A percentile compares a stretch with the other conserved stretches of the same genome.
phyloP scores from a whole-genome alignment of 2,888 invertebrate genomes.

The Agrotis exclamationis region DNA sequence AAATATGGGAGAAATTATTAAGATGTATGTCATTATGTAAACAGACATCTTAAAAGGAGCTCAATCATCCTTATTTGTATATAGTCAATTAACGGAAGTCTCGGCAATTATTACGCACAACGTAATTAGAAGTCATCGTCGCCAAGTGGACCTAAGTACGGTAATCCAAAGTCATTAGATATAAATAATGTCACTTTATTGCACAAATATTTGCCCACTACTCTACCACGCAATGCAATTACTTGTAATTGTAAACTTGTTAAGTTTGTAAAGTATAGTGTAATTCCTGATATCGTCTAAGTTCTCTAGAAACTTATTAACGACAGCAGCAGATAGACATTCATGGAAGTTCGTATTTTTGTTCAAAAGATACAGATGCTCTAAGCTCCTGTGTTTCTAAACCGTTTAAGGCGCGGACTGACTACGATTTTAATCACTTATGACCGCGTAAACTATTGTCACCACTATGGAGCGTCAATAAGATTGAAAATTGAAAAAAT shows the following conservation, averaged over 20 bases:
- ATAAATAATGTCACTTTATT: constrained; percentile 24
- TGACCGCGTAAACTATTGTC: too few species aligned
- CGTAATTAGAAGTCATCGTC: constrained; percentile 20
- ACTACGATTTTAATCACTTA: too few species aligned
- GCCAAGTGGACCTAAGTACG: constrained; percentile 35
- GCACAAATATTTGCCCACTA: constrained; percentile 41
- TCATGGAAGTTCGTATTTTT: neutral
- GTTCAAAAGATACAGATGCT: neutral
- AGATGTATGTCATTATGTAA: constrained; percentile 1
- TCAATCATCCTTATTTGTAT: constrained; percentile 17
- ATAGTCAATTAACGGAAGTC: constrained; percentile 19
- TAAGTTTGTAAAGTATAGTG: neutral
- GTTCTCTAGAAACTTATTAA: too few species aligned
- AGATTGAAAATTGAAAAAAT: too few species aligned
- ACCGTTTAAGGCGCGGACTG: too few species aligned
- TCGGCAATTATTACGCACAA: constrained; percentile 21
- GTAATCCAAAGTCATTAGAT: constrained; percentile 28
- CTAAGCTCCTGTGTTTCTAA: too few species aligned
- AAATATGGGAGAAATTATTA: constrained; percentile 8
- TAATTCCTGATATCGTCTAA: neutral
- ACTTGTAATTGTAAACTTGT: constrained; percentile 20
- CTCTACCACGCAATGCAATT: constrained; percentile 31
- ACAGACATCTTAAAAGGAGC: constrained; percentile 14
- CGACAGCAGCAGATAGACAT: neutral
- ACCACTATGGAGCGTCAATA: too few species aligned